Conservation (phyloP, 2,888 invertebrate genomes). For the Campoplex nolae region DNA sequence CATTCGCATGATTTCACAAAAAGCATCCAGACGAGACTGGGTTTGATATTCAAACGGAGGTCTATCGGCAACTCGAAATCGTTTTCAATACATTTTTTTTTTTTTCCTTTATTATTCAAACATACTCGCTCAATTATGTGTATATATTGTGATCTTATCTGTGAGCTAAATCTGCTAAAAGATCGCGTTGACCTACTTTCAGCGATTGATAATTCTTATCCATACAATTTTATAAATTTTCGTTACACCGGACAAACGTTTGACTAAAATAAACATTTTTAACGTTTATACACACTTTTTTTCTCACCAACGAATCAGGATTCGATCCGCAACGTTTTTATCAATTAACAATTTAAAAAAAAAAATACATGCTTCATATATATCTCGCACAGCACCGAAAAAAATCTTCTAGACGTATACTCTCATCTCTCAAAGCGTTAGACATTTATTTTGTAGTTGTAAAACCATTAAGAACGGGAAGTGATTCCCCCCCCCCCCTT, state of each 20-base stretch:
- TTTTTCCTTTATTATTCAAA: neutral
- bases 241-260: neutral
- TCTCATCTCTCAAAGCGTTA: neutral
- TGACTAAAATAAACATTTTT: neutral
- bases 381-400: neutral
- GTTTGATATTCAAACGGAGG: constrained; percentile 34
- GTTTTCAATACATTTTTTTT: constrained; percentile 27
- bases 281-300: neutral
- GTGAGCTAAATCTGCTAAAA: neutral
- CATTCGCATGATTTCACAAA: constrained; percentile 43
- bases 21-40: constrained; percentile 26
- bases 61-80: neutral
- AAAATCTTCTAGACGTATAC: neutral
- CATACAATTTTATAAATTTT: neutral
- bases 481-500: neutral
- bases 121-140: neutral
- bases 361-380: neutral
- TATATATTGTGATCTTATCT: constrained; percentile 21
- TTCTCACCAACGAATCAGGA: neutral
- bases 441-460: constrained; percentile 22
- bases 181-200: neutral
- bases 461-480: constrained; percentile 29
- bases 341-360: constrained; percentile 18
- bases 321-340: neutral
- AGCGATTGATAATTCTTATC: constrained; percentile 3